A percentile compares a stretch with the other conserved stretches of the same genome.
These are phyloP conservation scores for Rhyacophila evoluta DNA, from an alignment of 2,888 invertebrate species.

Conservation along the genomic window DNA sequence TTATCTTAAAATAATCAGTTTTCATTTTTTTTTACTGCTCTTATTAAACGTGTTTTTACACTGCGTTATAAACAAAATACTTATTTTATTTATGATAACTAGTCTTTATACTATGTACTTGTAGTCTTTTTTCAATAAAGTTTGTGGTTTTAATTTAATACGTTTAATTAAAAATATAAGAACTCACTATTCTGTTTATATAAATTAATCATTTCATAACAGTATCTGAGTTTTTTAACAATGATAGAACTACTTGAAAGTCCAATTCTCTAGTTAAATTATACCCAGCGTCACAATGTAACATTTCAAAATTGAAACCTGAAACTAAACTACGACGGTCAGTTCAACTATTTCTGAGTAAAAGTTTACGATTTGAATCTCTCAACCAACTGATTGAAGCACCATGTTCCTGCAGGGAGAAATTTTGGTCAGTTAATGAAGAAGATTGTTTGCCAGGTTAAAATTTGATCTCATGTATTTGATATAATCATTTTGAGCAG, in stretches of 20 bases:
- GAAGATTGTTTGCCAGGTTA: constrained; percentile 12
- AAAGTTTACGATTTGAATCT: constrained; percentile 30
- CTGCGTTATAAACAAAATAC: too few species aligned
- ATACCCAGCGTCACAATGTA: background rate
- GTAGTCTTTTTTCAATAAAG: too few species aligned
- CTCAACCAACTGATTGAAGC: background rate
- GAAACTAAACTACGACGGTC: background rate
- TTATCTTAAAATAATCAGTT: too few species aligned
- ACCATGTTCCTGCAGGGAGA: constrained; percentile 6
- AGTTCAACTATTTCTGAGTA: background rate
- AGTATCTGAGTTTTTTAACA: background rate
- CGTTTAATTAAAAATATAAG: too few species aligned
- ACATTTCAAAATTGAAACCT: background rate
- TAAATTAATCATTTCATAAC: too few species aligned
- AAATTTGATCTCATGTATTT: background rate
- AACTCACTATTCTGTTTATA: too few species aligned
- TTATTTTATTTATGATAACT: too few species aligned
- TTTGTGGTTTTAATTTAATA: too few species aligned
- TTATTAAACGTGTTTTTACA: too few species aligned
- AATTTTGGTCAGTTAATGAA: constrained; percentile 26
- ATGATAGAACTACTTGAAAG: background rate
- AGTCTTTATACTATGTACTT: too few species aligned
- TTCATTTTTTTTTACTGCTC: too few species aligned
- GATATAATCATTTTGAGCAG: background rate
- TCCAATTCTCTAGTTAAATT: background rate